Conservation (phyloP, 2,797 vertebrate species). For the Heterohyrax brucei region DNA sequence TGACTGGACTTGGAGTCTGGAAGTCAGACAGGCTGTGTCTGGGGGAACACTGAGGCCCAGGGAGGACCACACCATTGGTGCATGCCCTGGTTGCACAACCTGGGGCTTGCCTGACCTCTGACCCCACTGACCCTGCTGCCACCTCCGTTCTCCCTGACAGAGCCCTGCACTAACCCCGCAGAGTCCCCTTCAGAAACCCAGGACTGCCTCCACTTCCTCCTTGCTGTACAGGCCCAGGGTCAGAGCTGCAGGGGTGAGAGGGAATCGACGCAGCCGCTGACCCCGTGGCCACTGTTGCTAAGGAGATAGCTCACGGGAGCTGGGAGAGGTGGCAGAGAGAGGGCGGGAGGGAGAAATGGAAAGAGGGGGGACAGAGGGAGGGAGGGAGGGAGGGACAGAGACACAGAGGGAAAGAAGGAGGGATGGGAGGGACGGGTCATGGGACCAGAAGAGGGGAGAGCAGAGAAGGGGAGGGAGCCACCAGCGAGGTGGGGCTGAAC, state of each 20-base stretch:
- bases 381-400: not conserved
- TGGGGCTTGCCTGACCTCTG: not conserved
- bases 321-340: not conserved
- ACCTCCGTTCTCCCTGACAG: not conserved
- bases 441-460: too few relatives aligned
- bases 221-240: slow-evolving; percentile 65
- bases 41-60: not conserved
- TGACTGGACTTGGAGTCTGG: not conserved
- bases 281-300: slow-evolving; percentile 88
- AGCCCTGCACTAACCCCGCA: not conserved
- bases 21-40: not conserved
- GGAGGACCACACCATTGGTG: not conserved
- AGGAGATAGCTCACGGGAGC: slow-evolving; percentile 84
- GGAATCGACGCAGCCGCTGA: slow-evolving; percentile 89
- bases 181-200: not conserved
- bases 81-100: accelerated
- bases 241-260: slow-evolving; percentile 68
- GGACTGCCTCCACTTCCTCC: slow-evolving; percentile 45
- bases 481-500: not conserved
- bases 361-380: not conserved
- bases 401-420: not conserved
- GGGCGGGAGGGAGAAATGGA: too few relatives aligned
- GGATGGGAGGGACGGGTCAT: not conserved
- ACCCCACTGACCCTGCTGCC: not conserved
- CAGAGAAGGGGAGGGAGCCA: too few relatives aligned